A percentile compares a stretch with the other conserved stretches of the same genome.
Evolutionary conservation across 1,140 invertebrate species (phyloP).

Genomic region (Plectus sambesii): DNA sequence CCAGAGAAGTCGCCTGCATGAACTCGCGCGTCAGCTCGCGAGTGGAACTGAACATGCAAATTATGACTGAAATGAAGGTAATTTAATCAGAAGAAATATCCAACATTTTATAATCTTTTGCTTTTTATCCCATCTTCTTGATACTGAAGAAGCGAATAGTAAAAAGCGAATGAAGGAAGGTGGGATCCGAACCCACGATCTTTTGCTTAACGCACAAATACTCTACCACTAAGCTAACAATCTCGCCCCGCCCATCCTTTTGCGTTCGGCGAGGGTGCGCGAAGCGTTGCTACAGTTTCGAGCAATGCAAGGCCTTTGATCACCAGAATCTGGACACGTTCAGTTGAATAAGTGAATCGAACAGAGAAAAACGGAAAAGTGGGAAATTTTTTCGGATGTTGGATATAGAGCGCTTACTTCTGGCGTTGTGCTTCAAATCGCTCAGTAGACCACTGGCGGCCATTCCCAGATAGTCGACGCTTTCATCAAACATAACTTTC

Average conservation of each 20-base stretch:
- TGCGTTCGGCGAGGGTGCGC: too few relatives aligned
- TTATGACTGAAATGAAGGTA: constrained; percentile 26
- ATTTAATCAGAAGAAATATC: neutral
- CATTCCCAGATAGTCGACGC: constrained; percentile 31
- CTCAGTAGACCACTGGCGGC: constrained; percentile 30
- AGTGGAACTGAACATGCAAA: constrained; percentile 35
- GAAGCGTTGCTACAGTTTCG: too few relatives aligned
- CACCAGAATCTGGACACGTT: too few relatives aligned
- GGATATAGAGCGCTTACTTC: constrained; percentile 17
- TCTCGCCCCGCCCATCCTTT: too few relatives aligned
- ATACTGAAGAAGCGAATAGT: too few relatives aligned
- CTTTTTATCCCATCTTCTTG: neutral
- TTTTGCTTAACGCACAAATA: too few relatives aligned
- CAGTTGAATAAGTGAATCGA: too few relatives aligned
- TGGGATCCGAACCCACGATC: too few relatives aligned
- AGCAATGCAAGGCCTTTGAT: too few relatives aligned
- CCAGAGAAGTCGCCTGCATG: constrained; percentile 25
- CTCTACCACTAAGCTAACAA: too few relatives aligned
- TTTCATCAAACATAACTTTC: constrained; percentile 37
- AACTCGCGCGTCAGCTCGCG: constrained; percentile 34
- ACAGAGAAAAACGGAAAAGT: too few relatives aligned
- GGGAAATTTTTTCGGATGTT: neutral
- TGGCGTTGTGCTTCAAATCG: constrained; percentile 33
- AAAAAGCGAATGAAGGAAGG: too few relatives aligned
- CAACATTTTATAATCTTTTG: neutral